Conservation (phyloP, 2,888 invertebrate genomes). For the Cynaeus angustus region DNA sequence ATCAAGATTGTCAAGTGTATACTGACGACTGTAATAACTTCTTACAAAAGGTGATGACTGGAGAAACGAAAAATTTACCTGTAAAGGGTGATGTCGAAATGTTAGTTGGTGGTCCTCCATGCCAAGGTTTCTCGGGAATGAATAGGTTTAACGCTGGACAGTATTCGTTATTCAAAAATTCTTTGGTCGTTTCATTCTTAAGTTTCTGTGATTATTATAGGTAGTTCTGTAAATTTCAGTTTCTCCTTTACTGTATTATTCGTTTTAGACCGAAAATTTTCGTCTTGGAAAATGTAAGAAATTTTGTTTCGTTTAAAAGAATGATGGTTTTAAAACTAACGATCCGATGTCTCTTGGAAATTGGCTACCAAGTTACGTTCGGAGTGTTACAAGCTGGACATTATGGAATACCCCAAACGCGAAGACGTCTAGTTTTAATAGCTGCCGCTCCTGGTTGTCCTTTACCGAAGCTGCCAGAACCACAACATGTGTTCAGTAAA, state of each 20-base stretch:
- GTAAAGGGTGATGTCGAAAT: constrained; percentile 87
- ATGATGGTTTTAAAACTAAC: constrained; percentile 88
- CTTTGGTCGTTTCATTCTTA: constrained; percentile 85
- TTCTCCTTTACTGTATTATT: constrained; percentile 16
- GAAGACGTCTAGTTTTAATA: constrained; percentile 82
- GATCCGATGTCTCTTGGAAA: constrained; percentile 82
- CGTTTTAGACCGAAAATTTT: constrained; percentile 80
- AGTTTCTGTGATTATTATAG: constrained; percentile 91
- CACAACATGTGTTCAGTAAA: constrained; percentile 84
- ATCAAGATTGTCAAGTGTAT: constrained; percentile 83
- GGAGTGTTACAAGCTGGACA: constrained; percentile 91
- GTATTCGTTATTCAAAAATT: constrained; percentile 90
- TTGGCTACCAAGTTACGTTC: constrained; percentile 92
- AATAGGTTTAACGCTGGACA: constrained; percentile 89
- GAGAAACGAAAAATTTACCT: constrained; percentile 74
- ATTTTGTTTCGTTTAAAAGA: constrained; percentile 88
- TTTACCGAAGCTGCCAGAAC: constrained; percentile 86
- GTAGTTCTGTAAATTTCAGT: constrained; percentile 48
- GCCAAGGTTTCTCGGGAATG: constrained; percentile 93
- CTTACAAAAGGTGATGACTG: constrained; percentile 80
- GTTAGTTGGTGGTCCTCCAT: constrained; percentile 90
- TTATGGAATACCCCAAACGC: constrained; percentile 89
- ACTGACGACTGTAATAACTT: constrained; percentile 88
- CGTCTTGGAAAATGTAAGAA: constrained; percentile 89
- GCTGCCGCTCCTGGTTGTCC: constrained; percentile 87